These are phyloP conservation scores for Perdita meconis DNA, from an alignment of 2,888 invertebrate species.

Conservation along the genomic window DNA sequence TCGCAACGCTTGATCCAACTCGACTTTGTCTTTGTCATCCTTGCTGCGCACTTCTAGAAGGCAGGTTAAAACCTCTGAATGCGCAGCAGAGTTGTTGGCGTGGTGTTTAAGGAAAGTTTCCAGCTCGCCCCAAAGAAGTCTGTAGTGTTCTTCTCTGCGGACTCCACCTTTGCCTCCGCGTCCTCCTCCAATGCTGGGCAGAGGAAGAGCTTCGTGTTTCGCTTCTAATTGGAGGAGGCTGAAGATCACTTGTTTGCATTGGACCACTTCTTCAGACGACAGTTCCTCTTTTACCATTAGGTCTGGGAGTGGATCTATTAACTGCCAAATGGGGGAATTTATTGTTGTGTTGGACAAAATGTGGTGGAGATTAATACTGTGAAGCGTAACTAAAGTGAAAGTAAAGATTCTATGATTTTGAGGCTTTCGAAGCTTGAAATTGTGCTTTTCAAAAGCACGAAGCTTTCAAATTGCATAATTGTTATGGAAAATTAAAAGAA, in stretches of 20 bases:
- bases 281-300: slow-evolving; percentile 93
- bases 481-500: too few species aligned
- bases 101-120: slow-evolving; percentile 92
- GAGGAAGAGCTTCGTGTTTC: slow-evolving; percentile 92
- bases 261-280: slow-evolving; percentile 94
- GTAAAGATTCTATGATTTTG: too few species aligned
- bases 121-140: slow-evolving; percentile 94
- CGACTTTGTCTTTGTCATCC: slow-evolving; percentile 86
- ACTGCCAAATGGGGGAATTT: slow-evolving; percentile 84
- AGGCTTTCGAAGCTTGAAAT: too few species aligned
- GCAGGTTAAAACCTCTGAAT: slow-evolving; percentile 91
- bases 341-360: too few species aligned
- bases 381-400: too few species aligned
- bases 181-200: slow-evolving; percentile 89
- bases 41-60: slow-evolving; percentile 89
- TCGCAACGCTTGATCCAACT: slow-evolving; percentile 86
- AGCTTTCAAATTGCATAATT: background rate
- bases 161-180: slow-evolving; percentile 84
- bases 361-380: too few species aligned
- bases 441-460: too few species aligned
- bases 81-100: slow-evolving; percentile 87
- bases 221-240: slow-evolving; percentile 92
- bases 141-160: slow-evolving; percentile 94
- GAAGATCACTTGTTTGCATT: slow-evolving; percentile 94
- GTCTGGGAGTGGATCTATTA: slow-evolving; percentile 92